Conservation (phyloP, 2,113 vertebrate genomes). For the Chlamydotis undulata region DNA sequence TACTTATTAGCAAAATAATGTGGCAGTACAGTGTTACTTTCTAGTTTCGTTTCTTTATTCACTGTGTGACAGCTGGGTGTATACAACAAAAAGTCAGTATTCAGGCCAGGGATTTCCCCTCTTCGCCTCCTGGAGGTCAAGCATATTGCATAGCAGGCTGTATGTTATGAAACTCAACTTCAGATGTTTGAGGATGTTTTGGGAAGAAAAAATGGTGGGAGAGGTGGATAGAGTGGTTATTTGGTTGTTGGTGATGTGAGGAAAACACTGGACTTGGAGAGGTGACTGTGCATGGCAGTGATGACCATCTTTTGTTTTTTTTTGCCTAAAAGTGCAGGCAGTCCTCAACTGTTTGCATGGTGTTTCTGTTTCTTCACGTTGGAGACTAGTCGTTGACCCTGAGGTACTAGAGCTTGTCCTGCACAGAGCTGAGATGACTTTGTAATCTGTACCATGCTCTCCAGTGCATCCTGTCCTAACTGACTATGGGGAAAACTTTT, state of each 20-base stretch:
- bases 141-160: background rate
- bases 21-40: background rate
- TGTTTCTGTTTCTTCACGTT: rapidly evolving
- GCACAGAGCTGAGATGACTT: background rate
- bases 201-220: background rate
- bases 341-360: background rate
- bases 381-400: rapidly evolving
- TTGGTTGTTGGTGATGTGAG: background rate
- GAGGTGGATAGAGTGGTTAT: background rate
- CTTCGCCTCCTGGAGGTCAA: background rate
- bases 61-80: background rate
- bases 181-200: background rate
- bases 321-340: background rate
- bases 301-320: background rate
- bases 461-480: background rate
- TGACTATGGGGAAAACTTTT: background rate
- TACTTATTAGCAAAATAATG: background rate
- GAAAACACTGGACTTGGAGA: background rate
- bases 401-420: background rate
- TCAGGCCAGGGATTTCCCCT: background rate
- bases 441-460: background rate
- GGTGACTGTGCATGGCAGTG: background rate
- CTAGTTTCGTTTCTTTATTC: background rate
- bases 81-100: background rate
- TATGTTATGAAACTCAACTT: background rate